Evolutionary conservation across 2,888 invertebrate genomes (phyloP), one percentile per base, ranked within the genome.

Genomic region (Blera fallax): DNA sequence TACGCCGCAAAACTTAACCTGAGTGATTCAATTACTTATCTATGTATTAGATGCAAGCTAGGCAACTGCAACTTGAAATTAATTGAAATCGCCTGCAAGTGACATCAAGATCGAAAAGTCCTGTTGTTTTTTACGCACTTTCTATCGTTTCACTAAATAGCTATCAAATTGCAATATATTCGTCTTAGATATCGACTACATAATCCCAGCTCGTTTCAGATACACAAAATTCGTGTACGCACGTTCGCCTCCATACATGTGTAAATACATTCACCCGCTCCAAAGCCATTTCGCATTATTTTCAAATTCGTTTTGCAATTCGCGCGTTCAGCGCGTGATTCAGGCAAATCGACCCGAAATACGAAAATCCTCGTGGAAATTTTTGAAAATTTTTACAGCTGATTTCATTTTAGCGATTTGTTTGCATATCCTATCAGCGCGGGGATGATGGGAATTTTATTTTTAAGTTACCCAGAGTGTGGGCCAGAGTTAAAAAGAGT

Each of bases 291-390:
- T 77, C 65, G 77, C 80, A 85, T 85, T 81, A 81, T 85, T 81
- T 85, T 67, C 81, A 76, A 72, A 85, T 85, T 76, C 85, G 81
- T 62, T 70, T 72, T 69, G 81, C 81, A 62, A 81, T 81, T 81
- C 67, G 50, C 81, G 50, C 62, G 78, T 37, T 52, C 50, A 50
- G 76, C 79, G 85, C 85, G 85, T 85, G 85, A 81, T 85, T 85
- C 81, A 80, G 76, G 81, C 76, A 81, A 81, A 85, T 85, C 81
- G 81, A 85, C 85, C 85, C 84, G 89, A 91, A 91, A 91, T 89
- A 89, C 89, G 90, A 90, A 92, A 92, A 92, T 92, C 92, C 91
- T 92, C 92, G 92, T 92, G 92, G 92, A 92, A 92, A 92, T 90
- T 90, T 92, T 91, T 91, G 89, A 90, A 90, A 91, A 91, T 91